Evolutionary conservation across 1,140 invertebrate genomes (phyloP).

Genomic region (Ridgeia piscesae): DNA sequence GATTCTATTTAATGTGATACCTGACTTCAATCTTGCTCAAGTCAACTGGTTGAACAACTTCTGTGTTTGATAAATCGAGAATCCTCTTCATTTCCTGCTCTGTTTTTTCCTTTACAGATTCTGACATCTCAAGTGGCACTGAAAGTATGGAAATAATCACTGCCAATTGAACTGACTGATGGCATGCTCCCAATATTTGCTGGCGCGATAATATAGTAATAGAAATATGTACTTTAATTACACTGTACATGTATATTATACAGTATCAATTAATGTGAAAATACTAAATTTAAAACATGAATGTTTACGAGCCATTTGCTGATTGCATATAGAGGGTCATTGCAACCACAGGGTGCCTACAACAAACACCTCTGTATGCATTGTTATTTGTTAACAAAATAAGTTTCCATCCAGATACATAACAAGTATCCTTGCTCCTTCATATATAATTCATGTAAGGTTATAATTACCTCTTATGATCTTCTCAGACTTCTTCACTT

Average conservation of each 20-base stretch:
- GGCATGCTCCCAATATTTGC: neutral
- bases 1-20: neutral
- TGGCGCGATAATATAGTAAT: neutral
- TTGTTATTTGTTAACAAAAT: neutral
- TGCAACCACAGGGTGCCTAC: neutral
- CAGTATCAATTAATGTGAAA: no score
- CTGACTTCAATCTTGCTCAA: neutral
- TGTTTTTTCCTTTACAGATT: neutral
- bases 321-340: neutral
- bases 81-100: neutral
- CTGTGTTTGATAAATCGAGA: neutral
- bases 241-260: no score
- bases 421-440: neutral
- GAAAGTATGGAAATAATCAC: neutral
- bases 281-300: no score
- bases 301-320: neutral
- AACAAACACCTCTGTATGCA: neutral
- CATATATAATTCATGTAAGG: neutral
- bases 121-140: neutral
- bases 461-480: neutral
- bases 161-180: neutral
- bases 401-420: neutral
- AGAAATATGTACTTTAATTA: no score
- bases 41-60: neutral
- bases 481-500: constrained; percentile 1